A percentile compares a stretch with the other conserved stretches of the same genome.
phyloP scores from a whole-genome alignment of 2,797 vertebrate genomes.

The Threskiornis aethiopicus region DNA sequence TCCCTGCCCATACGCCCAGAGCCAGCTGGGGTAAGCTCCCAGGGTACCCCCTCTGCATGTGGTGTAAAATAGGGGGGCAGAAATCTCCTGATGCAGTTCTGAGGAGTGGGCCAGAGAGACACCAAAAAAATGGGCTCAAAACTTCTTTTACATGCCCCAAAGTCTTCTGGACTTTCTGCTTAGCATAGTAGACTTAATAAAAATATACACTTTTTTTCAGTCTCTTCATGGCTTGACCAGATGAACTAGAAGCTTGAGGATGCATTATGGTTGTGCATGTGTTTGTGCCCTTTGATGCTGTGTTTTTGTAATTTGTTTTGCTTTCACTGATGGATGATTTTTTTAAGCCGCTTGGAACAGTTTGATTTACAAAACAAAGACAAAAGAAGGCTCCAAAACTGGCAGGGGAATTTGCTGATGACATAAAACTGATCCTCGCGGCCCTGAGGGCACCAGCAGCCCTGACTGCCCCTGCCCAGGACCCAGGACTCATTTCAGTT shows the following conservation, averaged over 20 bases:
- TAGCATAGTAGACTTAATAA: not conserved
- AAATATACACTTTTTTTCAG: not conserved
- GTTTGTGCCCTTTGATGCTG: not conserved
- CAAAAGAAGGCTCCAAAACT: not conserved
- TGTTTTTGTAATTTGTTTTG: not conserved
- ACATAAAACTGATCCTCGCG: not conserved
- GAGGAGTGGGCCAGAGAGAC: not conserved
- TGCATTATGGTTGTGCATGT: fast-evolving
- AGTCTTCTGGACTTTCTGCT: not conserved
- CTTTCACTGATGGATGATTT: not conserved
- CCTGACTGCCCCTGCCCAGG: not conserved
- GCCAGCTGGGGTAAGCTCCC: not conserved
- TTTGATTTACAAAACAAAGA: not conserved
- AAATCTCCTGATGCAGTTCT: not conserved
- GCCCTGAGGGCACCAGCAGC: not conserved
- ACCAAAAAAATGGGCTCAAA: not conserved
- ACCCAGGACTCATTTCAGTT: not conserved
- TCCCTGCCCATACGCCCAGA: not conserved
- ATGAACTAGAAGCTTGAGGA: not conserved
- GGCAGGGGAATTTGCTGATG: not conserved
- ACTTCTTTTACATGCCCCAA: not conserved
- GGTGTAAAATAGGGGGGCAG: not conserved
- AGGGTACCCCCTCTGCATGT: not conserved
- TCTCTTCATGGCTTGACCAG: not conserved
- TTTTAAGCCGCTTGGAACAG: not conserved